A percentile compares a stretch with the other conserved stretches of the same genome.
Conservation (phyloP, 2,797 vertebrate species). For the Taeniopygia guttata region DNA sequence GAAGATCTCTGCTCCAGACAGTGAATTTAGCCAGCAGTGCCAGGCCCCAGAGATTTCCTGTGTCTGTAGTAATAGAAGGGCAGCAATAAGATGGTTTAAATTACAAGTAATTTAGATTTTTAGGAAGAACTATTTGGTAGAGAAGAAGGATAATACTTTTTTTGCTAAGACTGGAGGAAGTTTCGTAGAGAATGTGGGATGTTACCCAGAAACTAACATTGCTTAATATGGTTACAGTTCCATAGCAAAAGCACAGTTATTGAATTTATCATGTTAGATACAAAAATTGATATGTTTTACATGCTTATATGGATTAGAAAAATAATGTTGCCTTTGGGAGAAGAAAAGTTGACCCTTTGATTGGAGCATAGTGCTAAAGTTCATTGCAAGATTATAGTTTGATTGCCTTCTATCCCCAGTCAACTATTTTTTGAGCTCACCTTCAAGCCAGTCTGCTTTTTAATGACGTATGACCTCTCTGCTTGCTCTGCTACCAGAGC, state of each 20-base stretch:
- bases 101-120: not conserved
- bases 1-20: not conserved
- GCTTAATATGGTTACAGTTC: not conserved
- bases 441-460: not conserved
- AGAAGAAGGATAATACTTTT: not conserved
- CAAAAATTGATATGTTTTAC: not conserved
- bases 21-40: not conserved
- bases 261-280: not conserved
- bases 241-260: not conserved
- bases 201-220: not conserved
- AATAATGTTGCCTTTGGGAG: not conserved
- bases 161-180: not conserved
- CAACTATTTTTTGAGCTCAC: constrained; percentile 6
- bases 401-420: not conserved
- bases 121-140: not conserved
- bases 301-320: not conserved
- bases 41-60: not conserved
- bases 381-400: not conserved
- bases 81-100: not conserved
- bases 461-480: not conserved
- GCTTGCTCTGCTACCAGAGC: not conserved
- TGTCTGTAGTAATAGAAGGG: not conserved
- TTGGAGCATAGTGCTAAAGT: not conserved
- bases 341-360: not conserved
- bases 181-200: not conserved